These are phyloP conservation scores for Formicarius rufipectus DNA, from an alignment of 2,113 vertebrate genomes.

Conservation along the genomic window DNA sequence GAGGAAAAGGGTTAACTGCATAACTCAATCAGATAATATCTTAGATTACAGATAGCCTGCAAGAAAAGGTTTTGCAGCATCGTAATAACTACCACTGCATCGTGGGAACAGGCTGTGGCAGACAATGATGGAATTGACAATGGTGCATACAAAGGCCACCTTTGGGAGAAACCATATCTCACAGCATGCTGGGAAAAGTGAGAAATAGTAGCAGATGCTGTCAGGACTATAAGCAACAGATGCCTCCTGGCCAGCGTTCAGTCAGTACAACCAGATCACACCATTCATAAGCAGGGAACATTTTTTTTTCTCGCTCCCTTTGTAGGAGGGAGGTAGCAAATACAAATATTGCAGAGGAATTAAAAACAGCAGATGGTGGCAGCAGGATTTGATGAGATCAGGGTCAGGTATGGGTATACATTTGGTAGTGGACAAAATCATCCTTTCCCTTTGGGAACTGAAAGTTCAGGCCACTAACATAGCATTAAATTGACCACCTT, in stretches of 20 bases:
- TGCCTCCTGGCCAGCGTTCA: conserved; percentile 89
- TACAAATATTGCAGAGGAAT: conserved; percentile 82
- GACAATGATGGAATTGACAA: conserved; percentile 89
- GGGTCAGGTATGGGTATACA: conserved; percentile 76
- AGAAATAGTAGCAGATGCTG: conserved; percentile 95
- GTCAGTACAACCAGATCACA: conserved; percentile 79
- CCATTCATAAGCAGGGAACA: conserved; percentile 66
- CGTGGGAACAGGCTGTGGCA: conserved; percentile 80
- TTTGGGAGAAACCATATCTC: conserved; percentile 90
- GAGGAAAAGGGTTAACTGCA: conserved; percentile 59
- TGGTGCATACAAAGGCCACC: conserved; percentile 86
- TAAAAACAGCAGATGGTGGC: conserved; percentile 82
- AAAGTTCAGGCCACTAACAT: conserved; percentile 60
- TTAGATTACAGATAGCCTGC: conserved; percentile 69
- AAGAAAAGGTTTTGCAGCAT: conserved; percentile 63
- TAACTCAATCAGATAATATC: conserved; percentile 54
- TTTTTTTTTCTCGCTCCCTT: conserved; percentile 63
- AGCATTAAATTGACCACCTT: conserved; percentile 65
- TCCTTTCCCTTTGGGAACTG: conserved; percentile 67
- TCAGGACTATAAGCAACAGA: conserved; percentile 86
- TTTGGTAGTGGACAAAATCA: conserved; percentile 71
- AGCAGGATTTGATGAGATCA: conserved; percentile 78
- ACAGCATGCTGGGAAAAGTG: conserved; percentile 86
- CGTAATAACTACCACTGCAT: conserved; percentile 77
- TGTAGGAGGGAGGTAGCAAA: conserved; percentile 72